Conservation (phyloP, 1,140 invertebrate genomes). For the Aporrectodea caliginosa region DNA sequence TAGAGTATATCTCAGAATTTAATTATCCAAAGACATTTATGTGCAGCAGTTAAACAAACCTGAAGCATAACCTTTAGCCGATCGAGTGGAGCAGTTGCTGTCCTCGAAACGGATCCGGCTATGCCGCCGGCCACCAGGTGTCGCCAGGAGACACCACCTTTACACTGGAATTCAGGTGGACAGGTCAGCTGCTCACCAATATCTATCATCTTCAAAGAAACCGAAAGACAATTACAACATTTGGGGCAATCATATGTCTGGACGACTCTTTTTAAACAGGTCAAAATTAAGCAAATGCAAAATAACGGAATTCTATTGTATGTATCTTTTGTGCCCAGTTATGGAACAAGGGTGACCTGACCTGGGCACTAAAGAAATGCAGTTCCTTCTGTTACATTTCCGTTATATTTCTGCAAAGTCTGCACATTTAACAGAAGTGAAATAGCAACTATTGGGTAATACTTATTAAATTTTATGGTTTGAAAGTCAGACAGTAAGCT, state of each 20-base stretch:
- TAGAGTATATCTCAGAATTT: no score
- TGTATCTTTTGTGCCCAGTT: background rate
- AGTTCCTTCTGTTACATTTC: background rate
- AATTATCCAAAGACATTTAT: no score
- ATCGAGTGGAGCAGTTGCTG: slow-evolving; percentile 94
- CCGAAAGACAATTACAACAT: no score
- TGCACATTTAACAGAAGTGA: no score
- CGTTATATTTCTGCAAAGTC: no score
- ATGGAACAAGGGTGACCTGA: background rate
- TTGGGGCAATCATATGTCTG: no score
- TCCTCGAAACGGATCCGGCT: slow-evolving; percentile 91
- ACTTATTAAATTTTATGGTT: no score
- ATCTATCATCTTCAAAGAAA: slow-evolving; percentile 77
- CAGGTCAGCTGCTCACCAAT: slow-evolving; percentile 94
- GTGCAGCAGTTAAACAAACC: no score
- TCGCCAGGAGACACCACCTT: slow-evolving; percentile 94
- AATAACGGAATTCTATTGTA: background rate
- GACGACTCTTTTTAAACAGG: background rate
- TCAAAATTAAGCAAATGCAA: no score
- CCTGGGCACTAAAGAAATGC: background rate
- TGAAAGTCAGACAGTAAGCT: no score
- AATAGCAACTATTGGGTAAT: no score
- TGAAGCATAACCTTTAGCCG: slow-evolving; percentile 96
- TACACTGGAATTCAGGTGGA: slow-evolving; percentile 97
- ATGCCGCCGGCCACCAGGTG: slow-evolving; percentile 93